Conservation (phyloP, 2,797 vertebrate genomes). For the Odontamblyopus rebecca region DNA sequence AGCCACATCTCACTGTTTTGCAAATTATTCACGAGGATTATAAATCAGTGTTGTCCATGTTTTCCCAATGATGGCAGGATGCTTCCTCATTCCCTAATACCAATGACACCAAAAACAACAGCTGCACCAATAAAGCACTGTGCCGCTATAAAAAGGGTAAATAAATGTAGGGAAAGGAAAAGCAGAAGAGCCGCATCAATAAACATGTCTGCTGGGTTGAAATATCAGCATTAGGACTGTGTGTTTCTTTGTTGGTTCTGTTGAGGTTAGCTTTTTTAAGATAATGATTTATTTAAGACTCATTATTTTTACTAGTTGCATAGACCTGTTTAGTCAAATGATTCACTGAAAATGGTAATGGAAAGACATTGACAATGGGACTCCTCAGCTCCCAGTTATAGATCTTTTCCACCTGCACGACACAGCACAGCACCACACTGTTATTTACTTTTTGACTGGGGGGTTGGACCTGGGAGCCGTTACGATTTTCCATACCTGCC, state of each 20-base stretch:
- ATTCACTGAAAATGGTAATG: neutral
- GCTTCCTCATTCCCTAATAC: constrained; percentile 63
- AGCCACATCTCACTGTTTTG: constrained; percentile 61
- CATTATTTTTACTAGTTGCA: too few species aligned
- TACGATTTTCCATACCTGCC: too few species aligned
- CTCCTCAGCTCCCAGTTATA: too few species aligned
- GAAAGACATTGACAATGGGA: too few species aligned
- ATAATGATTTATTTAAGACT: too few species aligned
- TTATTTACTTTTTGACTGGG: too few species aligned
- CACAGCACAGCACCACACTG: too few species aligned
- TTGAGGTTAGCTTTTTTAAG: neutral
- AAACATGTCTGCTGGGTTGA: constrained; percentile 34
- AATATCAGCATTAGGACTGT: neutral
- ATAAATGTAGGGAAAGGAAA: constrained; percentile 57
- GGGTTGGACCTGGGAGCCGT: too few species aligned
- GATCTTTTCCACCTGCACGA: too few species aligned
- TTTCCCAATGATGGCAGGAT: constrained; percentile 59
- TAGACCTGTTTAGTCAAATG: neutral
- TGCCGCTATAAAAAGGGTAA: constrained; percentile 56
- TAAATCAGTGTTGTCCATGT: constrained; percentile 68
- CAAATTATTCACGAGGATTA: constrained; percentile 72
- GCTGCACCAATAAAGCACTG: constrained; percentile 70
- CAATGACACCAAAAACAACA: constrained; percentile 71
- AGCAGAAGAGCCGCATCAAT: constrained; percentile 43
- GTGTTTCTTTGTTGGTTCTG: neutral